phyloP scores from a whole-genome alignment of 2,113 vertebrate species.

The Prochilodus magdalenae region DNA sequence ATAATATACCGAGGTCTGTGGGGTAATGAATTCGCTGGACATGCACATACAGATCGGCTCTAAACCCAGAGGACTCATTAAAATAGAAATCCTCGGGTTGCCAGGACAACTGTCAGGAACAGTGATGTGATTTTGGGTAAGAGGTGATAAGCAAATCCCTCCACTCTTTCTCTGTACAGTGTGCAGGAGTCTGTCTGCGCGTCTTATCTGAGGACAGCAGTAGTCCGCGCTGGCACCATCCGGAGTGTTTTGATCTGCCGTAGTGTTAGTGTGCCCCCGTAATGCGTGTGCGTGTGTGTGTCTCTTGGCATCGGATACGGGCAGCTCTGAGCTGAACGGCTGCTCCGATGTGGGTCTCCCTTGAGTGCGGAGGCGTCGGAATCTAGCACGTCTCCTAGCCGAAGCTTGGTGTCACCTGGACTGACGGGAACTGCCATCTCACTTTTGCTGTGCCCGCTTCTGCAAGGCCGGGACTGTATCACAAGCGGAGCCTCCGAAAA shows the following conservation, averaged over 20 bases:
- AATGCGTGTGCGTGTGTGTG: neutral
- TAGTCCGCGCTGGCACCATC: slow-evolving; percentile 60
- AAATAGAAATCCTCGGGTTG: slow-evolving; percentile 62
- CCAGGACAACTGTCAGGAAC: slow-evolving; percentile 61
- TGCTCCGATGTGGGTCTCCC: neutral
- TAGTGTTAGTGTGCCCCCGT: slow-evolving; percentile 1
- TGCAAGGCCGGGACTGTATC: too few relatives aligned
- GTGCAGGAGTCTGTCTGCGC: slow-evolving; percentile 36
- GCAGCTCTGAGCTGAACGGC: neutral
- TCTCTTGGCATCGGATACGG: neutral
- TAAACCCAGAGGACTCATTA: slow-evolving; percentile 57
- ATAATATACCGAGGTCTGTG: neutral
- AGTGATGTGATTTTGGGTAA: slow-evolving; percentile 58
- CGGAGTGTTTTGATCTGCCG: slow-evolving; percentile 24
- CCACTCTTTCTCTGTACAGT: slow-evolving; percentile 23
- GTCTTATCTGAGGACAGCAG: slow-evolving; percentile 70
- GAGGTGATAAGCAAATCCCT: slow-evolving; percentile 58
- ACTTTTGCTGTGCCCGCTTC: too few relatives aligned
- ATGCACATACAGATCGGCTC: slow-evolving; percentile 14
- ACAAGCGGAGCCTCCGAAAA: too few relatives aligned
- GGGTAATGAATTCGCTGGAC: slow-evolving; percentile 10
- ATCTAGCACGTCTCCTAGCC: neutral
- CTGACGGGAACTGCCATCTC: too few relatives aligned
- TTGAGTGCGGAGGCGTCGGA: neutral
- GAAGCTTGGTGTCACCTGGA: neutral